A percentile compares a stretch with the other conserved stretches of the same genome.
Evolutionary conservation across 2,797 vertebrate genomes (phyloP).

Genomic region (Gallinago stenura): DNA sequence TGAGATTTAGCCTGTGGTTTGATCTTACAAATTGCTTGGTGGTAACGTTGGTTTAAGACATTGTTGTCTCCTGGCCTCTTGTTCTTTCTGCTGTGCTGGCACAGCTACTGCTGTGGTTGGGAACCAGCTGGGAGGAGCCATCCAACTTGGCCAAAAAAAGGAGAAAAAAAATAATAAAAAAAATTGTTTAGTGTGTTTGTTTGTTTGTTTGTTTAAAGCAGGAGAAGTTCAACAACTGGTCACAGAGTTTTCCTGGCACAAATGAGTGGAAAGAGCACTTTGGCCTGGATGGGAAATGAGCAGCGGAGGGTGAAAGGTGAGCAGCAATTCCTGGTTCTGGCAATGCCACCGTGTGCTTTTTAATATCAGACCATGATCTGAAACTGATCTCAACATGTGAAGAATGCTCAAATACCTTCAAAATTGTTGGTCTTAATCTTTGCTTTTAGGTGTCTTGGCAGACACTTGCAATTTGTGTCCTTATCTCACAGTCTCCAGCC

Average conservation of each 20-base stretch:
- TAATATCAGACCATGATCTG: background rate
- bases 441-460: background rate
- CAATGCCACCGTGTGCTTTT: background rate
- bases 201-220: constrained; percentile 63
- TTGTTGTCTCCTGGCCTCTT: constrained; percentile 15
- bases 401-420: background rate
- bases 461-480: background rate
- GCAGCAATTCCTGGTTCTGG: constrained; percentile 27
- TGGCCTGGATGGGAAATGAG: constrained; percentile 10
- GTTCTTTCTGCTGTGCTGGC: constrained; percentile 12
- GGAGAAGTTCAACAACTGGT: constrained; percentile 23
- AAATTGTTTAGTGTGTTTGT: background rate
- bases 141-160: background rate
- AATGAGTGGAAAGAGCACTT: constrained; percentile 28
- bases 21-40: constrained; percentile 56
- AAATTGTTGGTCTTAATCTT: background rate
- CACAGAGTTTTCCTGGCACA: constrained; percentile 36
- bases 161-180: background rate
- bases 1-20: constrained; percentile 70
- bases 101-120: background rate
- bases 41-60: constrained; percentile 57
- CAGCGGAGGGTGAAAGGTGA: constrained; percentile 29
- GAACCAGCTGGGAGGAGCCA: constrained; percentile 27
- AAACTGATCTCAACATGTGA: background rate
- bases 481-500: background rate